Evolutionary conservation across 2,113 vertebrate genomes (phyloP).

Genomic region (Syngnathus floridae): DNA sequence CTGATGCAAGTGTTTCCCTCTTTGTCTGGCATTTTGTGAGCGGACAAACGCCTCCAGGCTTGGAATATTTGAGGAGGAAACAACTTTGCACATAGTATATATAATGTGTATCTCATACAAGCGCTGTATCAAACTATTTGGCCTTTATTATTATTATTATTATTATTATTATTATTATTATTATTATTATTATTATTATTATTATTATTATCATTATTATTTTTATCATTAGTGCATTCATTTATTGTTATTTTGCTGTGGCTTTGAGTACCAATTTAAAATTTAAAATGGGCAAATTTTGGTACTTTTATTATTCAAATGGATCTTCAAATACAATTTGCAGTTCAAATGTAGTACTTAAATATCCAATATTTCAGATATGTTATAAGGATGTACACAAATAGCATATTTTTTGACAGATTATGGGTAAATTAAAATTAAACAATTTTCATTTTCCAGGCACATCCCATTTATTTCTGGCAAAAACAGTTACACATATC

Average conservation of each 20-base stretch:
- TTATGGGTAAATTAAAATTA: neutral
- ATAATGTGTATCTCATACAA: neutral
- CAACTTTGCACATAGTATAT: neutral
- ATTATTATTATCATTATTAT: too few relatives aligned
- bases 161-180: neutral
- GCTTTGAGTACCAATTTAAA: neutral
- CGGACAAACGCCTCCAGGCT: constrained; percentile 29
- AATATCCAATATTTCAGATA: too few relatives aligned
- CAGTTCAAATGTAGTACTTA: too few relatives aligned
- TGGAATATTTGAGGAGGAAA: constrained; percentile 18
- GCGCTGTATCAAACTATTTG: neutral
- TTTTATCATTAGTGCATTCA: neutral
- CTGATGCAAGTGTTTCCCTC: constrained; percentile 44
- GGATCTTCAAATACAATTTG: too few relatives aligned
- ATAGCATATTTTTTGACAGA: neutral
- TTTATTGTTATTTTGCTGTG: neutral
- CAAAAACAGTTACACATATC: constrained; percentile 10
- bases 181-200: neutral
- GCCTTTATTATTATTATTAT: neutral
- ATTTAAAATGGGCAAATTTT: neutral
- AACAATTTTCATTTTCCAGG: neutral
- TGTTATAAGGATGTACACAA: too few relatives aligned
- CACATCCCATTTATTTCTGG: neutral
- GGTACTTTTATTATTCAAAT: too few relatives aligned
- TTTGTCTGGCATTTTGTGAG: constrained; percentile 50